Evolutionary conservation across 1,140 invertebrate genomes (phyloP).

Genomic region (Diorhabda carinulata): DNA sequence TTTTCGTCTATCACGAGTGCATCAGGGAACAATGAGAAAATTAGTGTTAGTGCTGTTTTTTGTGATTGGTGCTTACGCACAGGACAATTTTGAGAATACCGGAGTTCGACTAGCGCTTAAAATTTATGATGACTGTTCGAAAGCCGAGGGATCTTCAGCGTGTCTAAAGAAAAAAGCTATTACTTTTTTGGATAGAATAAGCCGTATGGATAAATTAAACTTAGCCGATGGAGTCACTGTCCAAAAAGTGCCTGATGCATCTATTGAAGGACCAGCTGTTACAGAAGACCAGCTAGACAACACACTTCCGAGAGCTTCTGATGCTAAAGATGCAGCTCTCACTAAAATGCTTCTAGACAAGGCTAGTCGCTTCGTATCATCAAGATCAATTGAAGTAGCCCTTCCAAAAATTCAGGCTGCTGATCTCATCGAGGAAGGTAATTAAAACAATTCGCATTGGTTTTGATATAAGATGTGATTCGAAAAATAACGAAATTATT

Average conservation of each 20-base stretch:
- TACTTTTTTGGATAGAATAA: slow-evolving; percentile 67
- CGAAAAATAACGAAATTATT: background rate
- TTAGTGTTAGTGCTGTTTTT: slow-evolving; percentile 41
- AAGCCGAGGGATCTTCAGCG: slow-evolving; percentile 58
- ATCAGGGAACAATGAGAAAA: slow-evolving; percentile 35
- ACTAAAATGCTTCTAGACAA: slow-evolving; percentile 67
- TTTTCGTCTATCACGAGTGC: slow-evolving; percentile 21
- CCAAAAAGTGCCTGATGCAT: slow-evolving; percentile 53
- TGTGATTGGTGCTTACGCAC: slow-evolving; percentile 26
- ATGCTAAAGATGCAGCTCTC: slow-evolving; percentile 62
- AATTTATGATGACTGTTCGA: slow-evolving; percentile 62
- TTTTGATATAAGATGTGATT: too few species aligned
- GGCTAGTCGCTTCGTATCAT: slow-evolving; percentile 65
- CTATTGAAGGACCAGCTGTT: slow-evolving; percentile 42
- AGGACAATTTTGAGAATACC: slow-evolving; percentile 42
- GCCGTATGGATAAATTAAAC: slow-evolving; percentile 63
- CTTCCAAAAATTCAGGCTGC: slow-evolving; percentile 61
- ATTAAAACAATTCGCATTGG: background rate
- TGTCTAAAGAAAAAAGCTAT: slow-evolving; percentile 79
- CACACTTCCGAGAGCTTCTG: slow-evolving; percentile 57
- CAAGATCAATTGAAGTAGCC: slow-evolving; percentile 68
- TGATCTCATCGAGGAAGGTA: slow-evolving; percentile 65
- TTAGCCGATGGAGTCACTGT: slow-evolving; percentile 64
- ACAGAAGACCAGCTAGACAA: slow-evolving; percentile 65
- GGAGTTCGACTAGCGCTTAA: slow-evolving; percentile 55